Conservation (phyloP, 1,140 invertebrate species). For the Hyles euphorbiae region DNA sequence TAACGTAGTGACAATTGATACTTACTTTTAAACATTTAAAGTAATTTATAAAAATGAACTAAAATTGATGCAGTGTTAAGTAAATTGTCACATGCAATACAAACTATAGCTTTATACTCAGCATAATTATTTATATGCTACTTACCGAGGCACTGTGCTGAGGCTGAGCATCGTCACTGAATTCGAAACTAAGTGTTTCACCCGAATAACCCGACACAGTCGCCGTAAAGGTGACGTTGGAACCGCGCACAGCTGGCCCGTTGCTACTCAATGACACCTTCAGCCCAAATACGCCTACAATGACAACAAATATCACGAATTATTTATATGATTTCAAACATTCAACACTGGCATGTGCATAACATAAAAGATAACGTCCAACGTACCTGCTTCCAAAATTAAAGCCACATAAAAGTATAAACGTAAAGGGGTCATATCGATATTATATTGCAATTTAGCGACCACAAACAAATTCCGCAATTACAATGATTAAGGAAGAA, state of each 20-base stretch:
- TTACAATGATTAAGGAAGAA: background rate
- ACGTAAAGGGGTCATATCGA: slow-evolving; percentile 24
- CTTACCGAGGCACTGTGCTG: slow-evolving; percentile 72
- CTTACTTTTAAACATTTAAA: too few species aligned
- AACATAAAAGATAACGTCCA: background rate
- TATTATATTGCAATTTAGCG: background rate
- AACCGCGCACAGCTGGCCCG: slow-evolving; percentile 80
- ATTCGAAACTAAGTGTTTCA: slow-evolving; percentile 51
- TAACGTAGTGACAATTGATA: too few species aligned
- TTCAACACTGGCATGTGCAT: background rate
- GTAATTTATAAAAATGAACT: too few species aligned
- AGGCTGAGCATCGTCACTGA: slow-evolving; percentile 75
- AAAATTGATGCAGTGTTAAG: too few species aligned
- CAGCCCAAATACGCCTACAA: slow-evolving; percentile 40
- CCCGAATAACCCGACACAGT: slow-evolving; percentile 68
- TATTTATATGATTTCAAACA: too few species aligned
- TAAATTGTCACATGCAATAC: background rate
- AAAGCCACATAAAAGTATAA: slow-evolving; percentile 23
- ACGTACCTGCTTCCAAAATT: slow-evolving; percentile 23
- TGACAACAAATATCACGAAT: background rate
- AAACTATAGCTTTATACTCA: background rate
- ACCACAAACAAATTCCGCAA: too few species aligned
- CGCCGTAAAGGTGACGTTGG: slow-evolving; percentile 80
- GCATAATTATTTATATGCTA: background rate
- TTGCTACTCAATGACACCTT: slow-evolving; percentile 70